Percentiles rank a stretch among this genome's conserved stretches.
Conservation (phyloP, 2,888 invertebrate species). For the Agrotis exclamationis region DNA sequence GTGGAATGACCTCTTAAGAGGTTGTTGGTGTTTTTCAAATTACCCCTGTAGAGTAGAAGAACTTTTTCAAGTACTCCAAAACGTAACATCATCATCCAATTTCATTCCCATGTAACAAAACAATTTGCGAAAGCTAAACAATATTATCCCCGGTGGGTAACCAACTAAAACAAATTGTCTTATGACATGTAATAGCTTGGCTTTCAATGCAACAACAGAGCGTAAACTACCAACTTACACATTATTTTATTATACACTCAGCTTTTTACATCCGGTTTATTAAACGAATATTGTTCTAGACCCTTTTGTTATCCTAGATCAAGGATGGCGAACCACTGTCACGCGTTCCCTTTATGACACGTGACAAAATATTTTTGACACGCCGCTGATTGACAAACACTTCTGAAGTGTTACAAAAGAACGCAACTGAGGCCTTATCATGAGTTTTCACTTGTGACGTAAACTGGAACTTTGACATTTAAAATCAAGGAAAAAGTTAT, state of each 20-base stretch:
- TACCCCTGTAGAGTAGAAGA: no score
- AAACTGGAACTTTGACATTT: no score
- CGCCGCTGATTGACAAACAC: no score
- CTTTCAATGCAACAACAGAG: slow-evolving; percentile 59
- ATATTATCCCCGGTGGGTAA: slow-evolving; percentile 24
- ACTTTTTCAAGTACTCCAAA: neutral
- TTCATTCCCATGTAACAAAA: slow-evolving; percentile 5
- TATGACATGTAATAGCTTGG: slow-evolving; percentile 55
- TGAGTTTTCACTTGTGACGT: no score
- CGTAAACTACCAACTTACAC: slow-evolving; percentile 46
- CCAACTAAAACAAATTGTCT: slow-evolving; percentile 58
- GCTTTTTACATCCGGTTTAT: slow-evolving; percentile 28
- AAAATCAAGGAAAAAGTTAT: no score
- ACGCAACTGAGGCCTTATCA: no score
- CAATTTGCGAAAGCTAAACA: slow-evolving; percentile 23
- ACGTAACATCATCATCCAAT: slow-evolving; percentile 3
- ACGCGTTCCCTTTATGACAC: no score
- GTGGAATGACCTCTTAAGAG: no score
- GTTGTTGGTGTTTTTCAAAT: no score
- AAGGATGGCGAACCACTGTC: no score
- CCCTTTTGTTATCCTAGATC: neutral
- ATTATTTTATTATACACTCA: slow-evolving; percentile 49
- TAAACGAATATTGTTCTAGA: slow-evolving; percentile 32
- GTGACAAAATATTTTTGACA: no score
- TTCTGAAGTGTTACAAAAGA: no score